Evolutionary conservation across 2,888 invertebrate genomes (phyloP).

Genomic region (Liodrosophila aerea): DNA sequence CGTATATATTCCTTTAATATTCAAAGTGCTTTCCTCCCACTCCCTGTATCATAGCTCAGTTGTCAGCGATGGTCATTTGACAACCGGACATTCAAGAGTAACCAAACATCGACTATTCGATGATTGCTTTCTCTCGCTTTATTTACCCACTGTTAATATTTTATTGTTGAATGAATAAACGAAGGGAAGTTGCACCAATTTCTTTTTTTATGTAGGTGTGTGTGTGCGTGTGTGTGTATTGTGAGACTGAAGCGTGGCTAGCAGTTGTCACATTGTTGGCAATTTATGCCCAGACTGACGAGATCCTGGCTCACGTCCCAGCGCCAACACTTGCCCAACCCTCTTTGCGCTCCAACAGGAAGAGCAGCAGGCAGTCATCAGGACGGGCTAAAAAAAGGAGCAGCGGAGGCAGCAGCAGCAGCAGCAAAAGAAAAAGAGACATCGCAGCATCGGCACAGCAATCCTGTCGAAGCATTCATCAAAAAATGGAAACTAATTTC

Average conservation of each 20-base stretch:
- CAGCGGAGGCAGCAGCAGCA: constrained; percentile 45
- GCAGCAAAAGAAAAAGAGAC: constrained; percentile 37
- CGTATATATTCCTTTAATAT: neutral
- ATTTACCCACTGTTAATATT: constrained; percentile 71
- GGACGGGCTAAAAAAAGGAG: constrained; percentile 23
- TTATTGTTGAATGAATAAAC: constrained; percentile 67
- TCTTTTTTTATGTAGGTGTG: constrained; percentile 33
- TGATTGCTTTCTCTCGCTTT: constrained; percentile 48
- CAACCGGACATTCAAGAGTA: constrained; percentile 34
- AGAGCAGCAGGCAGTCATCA: constrained; percentile 40
- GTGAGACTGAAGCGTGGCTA: constrained; percentile 71
- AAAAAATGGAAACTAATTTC: constrained; percentile 82
- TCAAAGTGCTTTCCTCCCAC: neutral
- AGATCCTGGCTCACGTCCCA: constrained; percentile 49
- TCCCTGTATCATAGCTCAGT: neutral
- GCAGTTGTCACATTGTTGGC: constrained; percentile 76
- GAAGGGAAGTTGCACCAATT: constrained; percentile 70
- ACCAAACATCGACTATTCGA: constrained; percentile 21
- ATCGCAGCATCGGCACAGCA: constrained; percentile 63
- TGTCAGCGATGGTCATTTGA: constrained; percentile 6
- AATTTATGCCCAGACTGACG: constrained; percentile 75
- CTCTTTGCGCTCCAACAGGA: constrained; percentile 29
- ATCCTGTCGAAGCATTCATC: constrained; percentile 82
- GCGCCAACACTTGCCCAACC: constrained; percentile 21
- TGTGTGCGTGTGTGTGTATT: constrained; percentile 28